Base-by-base conservation (phyloP, 1,140 invertebrate genomes). In the Pissodes strobi region DNA sequence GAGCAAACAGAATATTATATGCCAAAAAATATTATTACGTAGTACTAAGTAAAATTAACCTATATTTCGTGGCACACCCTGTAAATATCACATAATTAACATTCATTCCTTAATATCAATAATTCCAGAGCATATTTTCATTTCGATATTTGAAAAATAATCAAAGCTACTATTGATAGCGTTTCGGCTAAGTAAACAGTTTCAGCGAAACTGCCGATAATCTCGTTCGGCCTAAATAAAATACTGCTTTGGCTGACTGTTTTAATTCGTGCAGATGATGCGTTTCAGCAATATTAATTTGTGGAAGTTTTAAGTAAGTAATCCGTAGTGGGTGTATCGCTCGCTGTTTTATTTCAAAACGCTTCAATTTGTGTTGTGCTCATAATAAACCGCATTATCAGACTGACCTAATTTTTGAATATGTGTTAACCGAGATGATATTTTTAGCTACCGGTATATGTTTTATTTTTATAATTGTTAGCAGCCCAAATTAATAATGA, bases 361-460 rank as follows among this genome's bases (percentile, higher is more conserved):
- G 22, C 2, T 30, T 30, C 17, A 51, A 51, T 27, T 51, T 15
- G 48, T 51, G 21, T 51, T 30, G 48, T 18, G 48, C 22, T 51
- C 48, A 17, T 51, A 51, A 51, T 51, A 51, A 48, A 30, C 48
- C 48, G 48, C 48, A 51, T 51, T 51, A 51, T 51, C 48, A 51
- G 27, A 8, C 5, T 51, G 48, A 51, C 48, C 48, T 30, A 51
- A 51, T 51, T 51, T 18, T 51, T n/a, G n/a, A 51, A 51, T 51
- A 23, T 45, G 15, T 45, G 41, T 18, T 45, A 45, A 45, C 41
- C 41, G 41, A 45, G 15, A 19, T 45, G 15, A 45, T 45, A 45
- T 45, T 45, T 45, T 45, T 45, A 45, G 41, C 25, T 27, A 9
- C 25, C 25, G n/a, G n/a, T n/a, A n/a, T n/a, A n/a, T n/a, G n/a